Evolutionary conservation across 2,888 invertebrate genomes (phyloP).

Genomic region (Chaetogeoica ovagalla): DNA sequence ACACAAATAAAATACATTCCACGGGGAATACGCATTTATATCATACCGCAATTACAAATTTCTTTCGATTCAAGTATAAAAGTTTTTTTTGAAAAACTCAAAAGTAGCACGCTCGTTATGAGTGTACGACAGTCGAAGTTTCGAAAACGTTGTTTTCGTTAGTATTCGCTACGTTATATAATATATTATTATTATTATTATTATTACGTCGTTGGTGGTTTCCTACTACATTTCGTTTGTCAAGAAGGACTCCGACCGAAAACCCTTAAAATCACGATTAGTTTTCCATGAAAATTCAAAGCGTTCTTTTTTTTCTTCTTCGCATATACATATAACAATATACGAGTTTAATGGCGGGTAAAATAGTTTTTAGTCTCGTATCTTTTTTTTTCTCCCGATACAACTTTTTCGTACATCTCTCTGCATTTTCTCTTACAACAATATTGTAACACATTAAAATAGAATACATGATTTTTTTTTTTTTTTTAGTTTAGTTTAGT

Average conservation of each 20-base stretch:
- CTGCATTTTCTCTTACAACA: neutral
- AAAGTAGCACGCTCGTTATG: neutral
- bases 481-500: too few relatives aligned
- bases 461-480: neutral
- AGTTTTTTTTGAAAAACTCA: constrained; percentile 19
- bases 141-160: constrained; percentile 24
- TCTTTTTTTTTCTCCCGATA: neutral
- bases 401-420: neutral
- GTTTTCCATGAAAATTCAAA: constrained; percentile 20
- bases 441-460: constrained; percentile 4
- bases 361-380: neutral
- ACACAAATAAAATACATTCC: neutral
- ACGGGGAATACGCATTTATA: neutral
- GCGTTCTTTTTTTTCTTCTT: neutral
- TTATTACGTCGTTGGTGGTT: neutral
- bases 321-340: too few relatives aligned
- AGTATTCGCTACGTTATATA: neutral
- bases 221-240: constrained; percentile 4
- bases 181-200: neutral
- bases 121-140: constrained; percentile 10
- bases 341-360: too few relatives aligned
- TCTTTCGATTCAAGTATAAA: constrained; percentile 13
- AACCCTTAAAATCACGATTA: constrained; percentile 30
- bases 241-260: neutral
- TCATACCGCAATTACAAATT: neutral